Conservation (phyloP, 2,113 vertebrate species). For the Desmodus rotundus region DNA sequence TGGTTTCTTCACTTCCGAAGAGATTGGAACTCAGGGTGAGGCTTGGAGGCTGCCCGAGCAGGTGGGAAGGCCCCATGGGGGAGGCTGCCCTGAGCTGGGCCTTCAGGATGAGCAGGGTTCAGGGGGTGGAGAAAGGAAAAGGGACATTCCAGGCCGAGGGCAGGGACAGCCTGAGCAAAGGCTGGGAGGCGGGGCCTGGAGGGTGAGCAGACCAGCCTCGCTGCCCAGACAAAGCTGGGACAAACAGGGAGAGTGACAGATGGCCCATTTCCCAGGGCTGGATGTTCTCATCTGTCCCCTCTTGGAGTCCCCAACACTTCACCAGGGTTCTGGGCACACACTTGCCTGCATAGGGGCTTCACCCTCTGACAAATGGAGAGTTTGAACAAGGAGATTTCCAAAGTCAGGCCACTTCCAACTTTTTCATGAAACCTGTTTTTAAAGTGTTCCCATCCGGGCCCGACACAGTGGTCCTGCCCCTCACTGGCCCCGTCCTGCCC, state of each 20-base stretch:
- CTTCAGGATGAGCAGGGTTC: conserved; percentile 20
- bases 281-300: not conserved
- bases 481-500: not conserved
- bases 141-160: not conserved
- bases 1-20: not conserved
- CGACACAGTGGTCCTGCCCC: no score
- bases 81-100: not conserved
- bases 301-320: not conserved
- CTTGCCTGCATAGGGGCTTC: not conserved
- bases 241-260: no score
- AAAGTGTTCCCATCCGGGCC: not conserved
- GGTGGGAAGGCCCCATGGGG: not conserved
- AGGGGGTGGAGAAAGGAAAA: not conserved
- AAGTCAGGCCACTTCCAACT: not conserved
- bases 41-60: not conserved
- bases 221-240: not conserved
- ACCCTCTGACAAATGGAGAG: not conserved
- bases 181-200: not conserved
- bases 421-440: not conserved
- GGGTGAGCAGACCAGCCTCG: not conserved
- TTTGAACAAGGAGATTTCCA: not conserved
- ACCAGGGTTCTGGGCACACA: not conserved
- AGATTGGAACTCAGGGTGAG: not conserved
- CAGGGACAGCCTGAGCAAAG: not conserved
- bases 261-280: no score